phyloP scores from a whole-genome alignment of 2,888 invertebrate species.

The Drosophila meridiana region DNA sequence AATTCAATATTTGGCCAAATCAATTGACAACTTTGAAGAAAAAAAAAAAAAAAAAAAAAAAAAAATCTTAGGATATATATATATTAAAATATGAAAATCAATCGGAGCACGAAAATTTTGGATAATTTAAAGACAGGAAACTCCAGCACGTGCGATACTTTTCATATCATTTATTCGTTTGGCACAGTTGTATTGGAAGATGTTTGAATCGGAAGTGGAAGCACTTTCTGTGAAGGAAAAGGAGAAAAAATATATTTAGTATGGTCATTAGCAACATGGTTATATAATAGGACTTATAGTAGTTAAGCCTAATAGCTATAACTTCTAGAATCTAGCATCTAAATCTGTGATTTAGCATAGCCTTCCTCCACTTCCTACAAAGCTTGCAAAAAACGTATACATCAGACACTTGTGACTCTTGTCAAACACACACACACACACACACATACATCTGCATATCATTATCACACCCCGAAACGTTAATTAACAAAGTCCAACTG shows the following conservation, averaged over 20 bases:
- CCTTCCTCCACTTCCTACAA: not conserved
- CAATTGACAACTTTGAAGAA: constrained; percentile 46
- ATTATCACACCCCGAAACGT: not conserved
- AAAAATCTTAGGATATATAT: not conserved
- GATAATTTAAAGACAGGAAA: constrained; percentile 12
- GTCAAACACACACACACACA: not conserved
- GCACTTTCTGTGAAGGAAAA: constrained; percentile 10
- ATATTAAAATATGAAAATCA: constrained; percentile 7
- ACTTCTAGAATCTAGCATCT: too few species aligned
- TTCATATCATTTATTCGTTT: constrained; percentile 9
- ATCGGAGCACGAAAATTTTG: constrained; percentile 8
- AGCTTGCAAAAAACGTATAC: not conserved
- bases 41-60: constrained; percentile 1
- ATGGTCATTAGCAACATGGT: too few species aligned
- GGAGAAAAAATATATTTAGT: not conserved
- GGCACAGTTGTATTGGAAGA: constrained; percentile 35
- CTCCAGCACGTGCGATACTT: constrained; percentile 5
- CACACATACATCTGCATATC: not conserved
- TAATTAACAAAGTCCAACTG: not conserved
- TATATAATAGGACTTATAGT: too few species aligned
- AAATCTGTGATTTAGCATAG: not conserved
- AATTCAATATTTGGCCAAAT: constrained; percentile 35
- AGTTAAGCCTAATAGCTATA: too few species aligned
- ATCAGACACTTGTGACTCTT: not conserved
- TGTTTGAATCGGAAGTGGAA: constrained; percentile 29